Conservation (phyloP, 1,140 invertebrate species). For the Megalopta genalis region DNA sequence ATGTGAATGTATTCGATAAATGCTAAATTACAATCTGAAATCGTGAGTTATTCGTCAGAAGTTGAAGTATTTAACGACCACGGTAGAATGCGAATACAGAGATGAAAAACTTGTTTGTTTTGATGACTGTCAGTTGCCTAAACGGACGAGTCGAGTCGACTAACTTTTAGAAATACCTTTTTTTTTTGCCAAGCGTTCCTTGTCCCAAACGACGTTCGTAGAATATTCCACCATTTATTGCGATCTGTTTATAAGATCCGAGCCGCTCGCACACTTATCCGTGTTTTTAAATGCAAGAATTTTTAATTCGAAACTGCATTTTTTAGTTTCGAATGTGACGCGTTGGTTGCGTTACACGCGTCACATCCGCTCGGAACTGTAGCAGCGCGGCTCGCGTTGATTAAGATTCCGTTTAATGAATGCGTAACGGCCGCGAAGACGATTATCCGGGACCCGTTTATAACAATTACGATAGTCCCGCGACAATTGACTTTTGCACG, state of each 20-base stretch:
- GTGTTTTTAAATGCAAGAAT: no score
- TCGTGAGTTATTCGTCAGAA: not conserved
- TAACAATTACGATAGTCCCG: slow-evolving; percentile 7
- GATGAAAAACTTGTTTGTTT: slow-evolving; percentile 63
- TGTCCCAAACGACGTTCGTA: no score
- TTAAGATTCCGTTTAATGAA: not conserved
- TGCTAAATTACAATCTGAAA: not conserved
- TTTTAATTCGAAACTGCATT: no score
- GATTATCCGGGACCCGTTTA: not conserved
- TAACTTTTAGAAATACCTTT: slow-evolving; percentile 20
- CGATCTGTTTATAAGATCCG: no score
- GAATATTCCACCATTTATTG: no score
- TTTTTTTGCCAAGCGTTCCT: not conserved
- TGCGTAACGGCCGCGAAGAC: not conserved
- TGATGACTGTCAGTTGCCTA: slow-evolving; percentile 39
- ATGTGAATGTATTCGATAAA: not conserved
- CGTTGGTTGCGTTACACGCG: not conserved
- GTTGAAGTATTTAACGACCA: slow-evolving; percentile 12
- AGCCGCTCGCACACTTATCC: no score
- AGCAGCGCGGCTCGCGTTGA: not conserved
- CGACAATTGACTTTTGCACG: slow-evolving; percentile 9
- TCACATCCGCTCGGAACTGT: not conserved
- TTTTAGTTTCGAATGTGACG: no score
- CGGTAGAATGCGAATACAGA: no score
- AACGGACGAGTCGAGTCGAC: not conserved